Conservation (phyloP, 2,797 vertebrate genomes). For the Fratercula arctica region DNA sequence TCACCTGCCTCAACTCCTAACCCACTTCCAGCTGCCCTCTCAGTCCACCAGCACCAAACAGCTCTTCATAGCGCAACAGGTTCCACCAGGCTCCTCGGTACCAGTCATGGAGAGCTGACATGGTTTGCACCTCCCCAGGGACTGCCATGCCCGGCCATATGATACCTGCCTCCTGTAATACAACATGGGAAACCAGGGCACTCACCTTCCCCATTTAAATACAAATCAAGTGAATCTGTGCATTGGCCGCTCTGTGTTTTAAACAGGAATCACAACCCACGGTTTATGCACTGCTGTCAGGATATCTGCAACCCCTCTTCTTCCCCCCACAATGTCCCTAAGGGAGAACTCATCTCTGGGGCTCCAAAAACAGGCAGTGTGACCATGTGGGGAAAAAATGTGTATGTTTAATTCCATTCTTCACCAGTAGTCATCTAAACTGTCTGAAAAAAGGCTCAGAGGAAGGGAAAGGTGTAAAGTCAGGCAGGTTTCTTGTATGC, state of each 20-base stretch:
- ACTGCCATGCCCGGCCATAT: not conserved
- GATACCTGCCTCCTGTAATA: not conserved
- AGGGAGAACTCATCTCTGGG: not conserved
- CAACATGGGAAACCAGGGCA: not conserved
- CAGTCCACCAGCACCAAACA: not conserved
- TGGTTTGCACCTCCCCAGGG: not conserved
- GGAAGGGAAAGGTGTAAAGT: not conserved
- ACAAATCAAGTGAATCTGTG: not conserved
- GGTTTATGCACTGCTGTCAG: not conserved
- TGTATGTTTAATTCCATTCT: not conserved
- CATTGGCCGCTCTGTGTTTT: not conserved
- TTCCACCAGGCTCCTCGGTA: accelerated
- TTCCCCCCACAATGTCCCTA: not conserved
- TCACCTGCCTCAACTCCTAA: not conserved
- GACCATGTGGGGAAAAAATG: not conserved
- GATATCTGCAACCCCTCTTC: not conserved
- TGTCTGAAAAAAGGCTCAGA: not conserved
- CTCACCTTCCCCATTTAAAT: not conserved
- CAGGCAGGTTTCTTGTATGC: not conserved
- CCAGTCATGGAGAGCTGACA: not conserved
- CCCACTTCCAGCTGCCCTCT: not conserved
- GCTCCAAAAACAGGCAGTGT: not conserved
- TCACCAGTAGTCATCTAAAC: not conserved
- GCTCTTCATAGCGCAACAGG: not conserved
- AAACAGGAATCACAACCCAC: not conserved